phyloP scores from a whole-genome alignment of 2,113 vertebrate genomes.

The Sigmodon hispidus region DNA sequence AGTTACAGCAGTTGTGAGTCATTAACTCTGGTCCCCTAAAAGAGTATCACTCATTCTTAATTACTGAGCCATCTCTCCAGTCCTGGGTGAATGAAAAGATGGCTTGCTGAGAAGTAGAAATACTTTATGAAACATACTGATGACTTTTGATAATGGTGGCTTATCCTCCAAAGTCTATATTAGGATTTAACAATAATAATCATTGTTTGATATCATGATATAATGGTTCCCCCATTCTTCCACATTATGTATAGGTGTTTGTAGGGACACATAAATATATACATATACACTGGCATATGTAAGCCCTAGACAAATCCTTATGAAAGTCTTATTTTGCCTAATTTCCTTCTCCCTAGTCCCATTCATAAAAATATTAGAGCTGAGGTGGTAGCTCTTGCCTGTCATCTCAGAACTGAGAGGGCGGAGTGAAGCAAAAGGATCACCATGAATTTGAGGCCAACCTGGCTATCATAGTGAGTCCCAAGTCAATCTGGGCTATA shows the following conservation, averaged over 20 bases:
- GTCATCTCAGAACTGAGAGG: neutral
- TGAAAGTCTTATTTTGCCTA: neutral
- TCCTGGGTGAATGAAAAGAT: neutral
- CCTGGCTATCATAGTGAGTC: neutral
- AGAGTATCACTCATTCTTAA: neutral
- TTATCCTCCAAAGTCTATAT: neutral
- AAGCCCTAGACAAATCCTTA: neutral
- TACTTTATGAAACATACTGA: neutral
- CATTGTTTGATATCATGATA: neutral
- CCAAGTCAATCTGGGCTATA: neutral
- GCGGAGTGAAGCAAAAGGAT: neutral
- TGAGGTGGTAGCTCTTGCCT: neutral
- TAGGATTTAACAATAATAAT: neutral
- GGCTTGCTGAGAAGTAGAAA: neutral
- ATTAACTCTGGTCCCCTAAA: neutral
- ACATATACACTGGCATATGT: neutral
- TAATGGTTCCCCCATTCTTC: neutral
- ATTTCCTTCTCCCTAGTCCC: neutral
- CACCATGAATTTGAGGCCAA: neutral
- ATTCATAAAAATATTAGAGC: neutral
- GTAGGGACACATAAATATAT: neutral
- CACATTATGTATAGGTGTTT: neutral
- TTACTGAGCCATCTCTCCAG: neutral
- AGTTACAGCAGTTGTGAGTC: no score
- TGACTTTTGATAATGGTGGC: neutral